Percentiles rank a stretch among this genome's conserved stretches.
Evolutionary conservation across 1,140 invertebrate genomes (phyloP).

Genomic region (Rhizoglyphus robini): DNA sequence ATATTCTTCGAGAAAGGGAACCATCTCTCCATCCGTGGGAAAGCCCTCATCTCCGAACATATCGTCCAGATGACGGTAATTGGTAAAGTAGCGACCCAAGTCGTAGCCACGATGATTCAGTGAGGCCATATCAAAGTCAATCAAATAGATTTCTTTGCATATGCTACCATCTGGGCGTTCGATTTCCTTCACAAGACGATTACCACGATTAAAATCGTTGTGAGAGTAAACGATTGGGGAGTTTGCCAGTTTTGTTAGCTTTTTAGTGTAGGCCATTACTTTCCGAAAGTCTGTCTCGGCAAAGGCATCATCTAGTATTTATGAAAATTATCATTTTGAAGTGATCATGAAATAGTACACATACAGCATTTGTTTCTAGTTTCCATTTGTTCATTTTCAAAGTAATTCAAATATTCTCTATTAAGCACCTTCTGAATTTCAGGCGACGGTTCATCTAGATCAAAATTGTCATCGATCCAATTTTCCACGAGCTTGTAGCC

Average conservation of each 20-base stretch:
- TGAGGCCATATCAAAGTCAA: slow-evolving; percentile 14
- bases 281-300: not conserved
- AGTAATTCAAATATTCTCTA: not conserved
- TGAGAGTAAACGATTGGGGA: not conserved
- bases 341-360: not conserved
- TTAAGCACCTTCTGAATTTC: not conserved
- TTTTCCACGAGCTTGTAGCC: not conserved
- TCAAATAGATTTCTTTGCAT: not conserved
- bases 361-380: not conserved
- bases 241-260: not conserved
- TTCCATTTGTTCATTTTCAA: not conserved
- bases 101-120: slow-evolving; percentile 13
- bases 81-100: slow-evolving; percentile 14
- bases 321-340: too few species aligned
- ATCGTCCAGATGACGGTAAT: not conserved
- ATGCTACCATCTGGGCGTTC: too few species aligned
- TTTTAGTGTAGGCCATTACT: not conserved
- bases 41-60: slow-evolving; percentile 8
- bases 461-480: not conserved
- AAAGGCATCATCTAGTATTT: not conserved
- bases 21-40: slow-evolving; percentile 17
- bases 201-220: slow-evolving; percentile 16
- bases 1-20: slow-evolving; percentile 10
- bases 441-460: not conserved
- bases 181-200: not conserved